Base-by-base conservation (phyloP, 2,888 invertebrate species). In the Strigamia maritima region DNA sequence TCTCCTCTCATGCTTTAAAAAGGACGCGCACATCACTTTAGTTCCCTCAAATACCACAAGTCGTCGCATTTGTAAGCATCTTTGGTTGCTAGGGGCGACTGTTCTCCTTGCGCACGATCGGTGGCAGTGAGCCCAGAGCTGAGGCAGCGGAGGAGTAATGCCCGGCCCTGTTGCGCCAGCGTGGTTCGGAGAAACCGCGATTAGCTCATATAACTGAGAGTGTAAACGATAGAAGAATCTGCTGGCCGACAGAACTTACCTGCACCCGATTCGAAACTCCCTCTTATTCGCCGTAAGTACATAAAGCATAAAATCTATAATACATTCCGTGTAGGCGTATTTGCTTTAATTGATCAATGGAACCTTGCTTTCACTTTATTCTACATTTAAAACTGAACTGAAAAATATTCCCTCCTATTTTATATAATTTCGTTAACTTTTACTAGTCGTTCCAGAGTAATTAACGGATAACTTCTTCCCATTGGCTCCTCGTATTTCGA, bases 71-170 rank as follows among this genome's bases (percentile, higher is more conserved):
- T 60, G 60, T 60, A 19, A 60, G 60, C 60, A 60, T 60, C 60
- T 60, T 60, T 60, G 22, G 60, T 60, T 60, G 60, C 60, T 24
- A 60, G 24, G 60, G 60, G 12, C 60, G 22, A 60, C 60, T 8
- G 60, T 60, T 60, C 60, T 60, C 22, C 60, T 60, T 60, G 60
- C 60, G 60, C 60, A 60, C 22, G 60, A 60, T 60, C 60, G 60
- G 60, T 60, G 60, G 60, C 19, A 60, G 60, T 60, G 60, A 60
- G 60, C 19, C 60, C 60, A 60, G 60, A 60, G 60, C 60, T 60
- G 60, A 60, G 60, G 60, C 60, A 60, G 60, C 60, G 60, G 60
- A 60, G 60, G 60, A 60, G 60, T 60, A 60, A 60, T 60, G 60
- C 60, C 60, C 60, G 60, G 60, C 60, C 60, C 60, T 60, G 60